Evolutionary conservation across 1,140 invertebrate genomes (phyloP), one percentile per base, ranked within the genome.

Genomic region (Papilio dardanus): DNA sequence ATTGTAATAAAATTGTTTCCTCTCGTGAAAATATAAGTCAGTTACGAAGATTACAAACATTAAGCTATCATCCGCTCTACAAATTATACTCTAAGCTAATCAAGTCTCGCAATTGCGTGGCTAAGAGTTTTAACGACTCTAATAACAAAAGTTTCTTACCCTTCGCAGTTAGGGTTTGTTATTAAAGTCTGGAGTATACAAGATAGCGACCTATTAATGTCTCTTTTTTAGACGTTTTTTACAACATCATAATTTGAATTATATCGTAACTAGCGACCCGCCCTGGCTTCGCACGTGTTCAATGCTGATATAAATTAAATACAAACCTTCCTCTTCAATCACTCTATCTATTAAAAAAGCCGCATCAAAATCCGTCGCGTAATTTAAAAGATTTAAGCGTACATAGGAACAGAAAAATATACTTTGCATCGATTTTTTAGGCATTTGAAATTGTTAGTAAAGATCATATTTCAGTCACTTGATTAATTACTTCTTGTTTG

Each of bases 71-170:
- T 46, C 16, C n/a, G n/a, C 16, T 46, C 42, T 46, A 46, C 42
- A 46, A 46, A 46, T n/a, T 19, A 46, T 46, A 46, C 42, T 16
- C 42, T 46, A 46, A 46, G 16, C 40, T 46, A 37, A 37, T 37
- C 42, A 46, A 46, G 42, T 46, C 2, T 46, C 42, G 16, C 16
- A 46, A 46, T 46, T 46, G 42, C 42, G 42, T 46, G 42, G 42
- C 42, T 46, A 46, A 46, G 42, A 46, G 42, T 46, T 46, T 37
- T 46, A 46, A 46, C 42, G 42, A 16, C 42, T 6, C 5, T 19
- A 46, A 46, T 42, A 42, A 42, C 16, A 46, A 46, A 46, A 46
- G 42, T 46, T 46, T 19, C 42, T 46, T 46, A 46, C 42, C 42
- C 42, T 46, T 46, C 42, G 16, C 42, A 46, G 42, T 46, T 46